A percentile compares a stretch with the other conserved stretches of the same genome.
Evolutionary conservation across 2,888 invertebrate species (phyloP).

Genomic region (Cataglyphis altisquamis): DNA sequence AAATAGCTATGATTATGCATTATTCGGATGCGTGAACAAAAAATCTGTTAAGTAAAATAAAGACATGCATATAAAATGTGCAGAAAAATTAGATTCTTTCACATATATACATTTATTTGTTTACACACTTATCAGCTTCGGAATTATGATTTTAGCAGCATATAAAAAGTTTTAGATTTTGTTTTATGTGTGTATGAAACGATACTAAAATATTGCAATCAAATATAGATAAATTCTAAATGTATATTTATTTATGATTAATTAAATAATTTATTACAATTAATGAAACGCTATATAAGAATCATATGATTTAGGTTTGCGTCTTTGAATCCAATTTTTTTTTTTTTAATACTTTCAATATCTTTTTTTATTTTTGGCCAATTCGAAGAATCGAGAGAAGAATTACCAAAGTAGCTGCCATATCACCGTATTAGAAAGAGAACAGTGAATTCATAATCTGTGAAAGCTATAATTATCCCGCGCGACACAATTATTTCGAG

Average conservation of each 20-base stretch:
- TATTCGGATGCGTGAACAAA: not conserved
- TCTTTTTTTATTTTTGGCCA: not conserved
- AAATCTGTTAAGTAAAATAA: constrained; percentile 1
- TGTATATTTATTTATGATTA: not conserved
- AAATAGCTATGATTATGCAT: constrained; percentile 41
- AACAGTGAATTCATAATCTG: constrained; percentile 14
- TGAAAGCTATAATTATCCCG: constrained; percentile 41
- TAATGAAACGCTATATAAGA: not conserved
- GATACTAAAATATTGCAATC: not conserved
- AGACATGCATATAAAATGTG: not conserved
- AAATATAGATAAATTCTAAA: not conserved
- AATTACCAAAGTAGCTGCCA: constrained; percentile 1
- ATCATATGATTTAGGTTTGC: not conserved
- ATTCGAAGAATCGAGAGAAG: not conserved
- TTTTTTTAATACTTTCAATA: not conserved
- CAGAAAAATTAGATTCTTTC: not conserved
- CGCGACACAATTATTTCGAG: constrained; percentile 51
- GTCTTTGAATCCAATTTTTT: not conserved
- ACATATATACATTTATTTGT: not conserved
- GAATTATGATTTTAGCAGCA: not conserved
- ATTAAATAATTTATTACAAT: not conserved
- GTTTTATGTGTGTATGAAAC: not conserved
- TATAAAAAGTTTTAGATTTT: not conserved
- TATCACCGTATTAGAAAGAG: not conserved
- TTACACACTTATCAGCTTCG: not conserved